Evolutionary conservation across 2,113 vertebrate species (phyloP).

Genomic region (Takifugu bimaculatus): DNA sequence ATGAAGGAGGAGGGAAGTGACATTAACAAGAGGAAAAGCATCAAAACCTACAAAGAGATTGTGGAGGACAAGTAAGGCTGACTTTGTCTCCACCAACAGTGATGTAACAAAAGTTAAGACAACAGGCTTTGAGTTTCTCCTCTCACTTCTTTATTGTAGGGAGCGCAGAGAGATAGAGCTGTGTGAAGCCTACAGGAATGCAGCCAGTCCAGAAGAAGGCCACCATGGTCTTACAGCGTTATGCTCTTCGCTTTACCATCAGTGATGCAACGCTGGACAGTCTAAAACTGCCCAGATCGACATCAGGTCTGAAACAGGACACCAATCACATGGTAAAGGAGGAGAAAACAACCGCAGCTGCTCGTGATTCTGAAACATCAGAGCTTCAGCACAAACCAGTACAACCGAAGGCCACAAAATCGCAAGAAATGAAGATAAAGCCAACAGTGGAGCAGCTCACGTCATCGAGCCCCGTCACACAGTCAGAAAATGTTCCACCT

Average conservation of each 20-base stretch:
- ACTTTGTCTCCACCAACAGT: background rate
- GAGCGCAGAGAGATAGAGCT: conserved; percentile 88
- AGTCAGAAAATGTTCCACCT: conserved; percentile 38
- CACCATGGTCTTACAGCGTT: conserved; percentile 88
- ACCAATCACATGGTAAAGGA: conserved; percentile 30
- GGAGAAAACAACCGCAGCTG: conserved; percentile 2
- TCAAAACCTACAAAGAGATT: conserved; percentile 98
- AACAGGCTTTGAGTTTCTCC: conserved; percentile 3
- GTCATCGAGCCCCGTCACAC: conserved; percentile 17
- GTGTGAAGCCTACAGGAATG: conserved; percentile 87
- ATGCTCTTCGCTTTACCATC: conserved; percentile 95
- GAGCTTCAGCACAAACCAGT: conserved; percentile 16
- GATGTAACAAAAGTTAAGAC: background rate
- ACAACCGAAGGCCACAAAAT: conserved; percentile 8
- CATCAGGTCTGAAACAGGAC: conserved; percentile 47
- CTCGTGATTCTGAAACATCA: conserved; percentile 11
- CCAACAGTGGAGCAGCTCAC: conserved; percentile 3
- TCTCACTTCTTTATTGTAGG: conserved; percentile 47
- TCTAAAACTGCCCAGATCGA: conserved; percentile 85
- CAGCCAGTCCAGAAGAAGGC: conserved; percentile 90
- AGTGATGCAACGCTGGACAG: conserved; percentile 94
- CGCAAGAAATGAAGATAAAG: conserved; percentile 13
- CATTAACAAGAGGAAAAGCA: conserved; percentile 87
- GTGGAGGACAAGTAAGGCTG: conserved; percentile 89
- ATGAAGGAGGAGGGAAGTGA: conserved; percentile 75